Conservation (phyloP, 2,113 vertebrate species). For the Grammomys dolichurus region DNA sequence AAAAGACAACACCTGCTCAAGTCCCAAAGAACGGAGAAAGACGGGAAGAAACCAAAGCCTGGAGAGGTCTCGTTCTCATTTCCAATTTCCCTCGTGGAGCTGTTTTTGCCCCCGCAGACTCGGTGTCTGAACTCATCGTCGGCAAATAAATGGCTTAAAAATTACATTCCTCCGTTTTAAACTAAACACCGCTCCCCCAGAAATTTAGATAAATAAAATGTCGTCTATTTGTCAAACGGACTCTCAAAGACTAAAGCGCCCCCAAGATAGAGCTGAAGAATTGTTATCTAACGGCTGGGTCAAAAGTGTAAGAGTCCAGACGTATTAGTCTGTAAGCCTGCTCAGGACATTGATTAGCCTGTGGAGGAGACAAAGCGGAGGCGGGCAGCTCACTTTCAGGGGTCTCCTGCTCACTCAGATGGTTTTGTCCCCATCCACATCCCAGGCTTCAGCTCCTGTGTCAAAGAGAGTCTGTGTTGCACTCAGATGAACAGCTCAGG, state of each 20-base stretch:
- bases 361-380: neutral
- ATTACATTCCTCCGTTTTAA: slow-evolving; percentile 77
- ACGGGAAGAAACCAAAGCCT: neutral
- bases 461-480: slow-evolving; percentile 75
- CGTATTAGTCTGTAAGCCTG: slow-evolving; percentile 73
- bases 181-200: slow-evolving; percentile 76
- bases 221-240: slow-evolving; percentile 72
- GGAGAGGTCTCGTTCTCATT: neutral
- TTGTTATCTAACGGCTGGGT: slow-evolving; percentile 76
- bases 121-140: neutral
- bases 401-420: slow-evolving; percentile 15
- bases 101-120: neutral
- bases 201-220: slow-evolving; percentile 82
- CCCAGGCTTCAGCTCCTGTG: slow-evolving; percentile 21
- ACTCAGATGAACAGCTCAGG: slow-evolving; percentile 73
- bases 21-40: neutral
- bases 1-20: neutral
- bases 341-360: slow-evolving; percentile 73
- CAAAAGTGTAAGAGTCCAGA: slow-evolving; percentile 81
- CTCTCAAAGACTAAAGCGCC: slow-evolving; percentile 61
- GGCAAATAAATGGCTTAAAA: slow-evolving; percentile 82
- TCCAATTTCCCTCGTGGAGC: neutral
- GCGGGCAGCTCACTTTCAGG: neutral
- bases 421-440: neutral
- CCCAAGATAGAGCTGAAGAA: slow-evolving; percentile 52